These are phyloP conservation scores for Adelphocoris suturalis DNA, from an alignment of 2,888 invertebrate species.

Conservation along the genomic window DNA sequence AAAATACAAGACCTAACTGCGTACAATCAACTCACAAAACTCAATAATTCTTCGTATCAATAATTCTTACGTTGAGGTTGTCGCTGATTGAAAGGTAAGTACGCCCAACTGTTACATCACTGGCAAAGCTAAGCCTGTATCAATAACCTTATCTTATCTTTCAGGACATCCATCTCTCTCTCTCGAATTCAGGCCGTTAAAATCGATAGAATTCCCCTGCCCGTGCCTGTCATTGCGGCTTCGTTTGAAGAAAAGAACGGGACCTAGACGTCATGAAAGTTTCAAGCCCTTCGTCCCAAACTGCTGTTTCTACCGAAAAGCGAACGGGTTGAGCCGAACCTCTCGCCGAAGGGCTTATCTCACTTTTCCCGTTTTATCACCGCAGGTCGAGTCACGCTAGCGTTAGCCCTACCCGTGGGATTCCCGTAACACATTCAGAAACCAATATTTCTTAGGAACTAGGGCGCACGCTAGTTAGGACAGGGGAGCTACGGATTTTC, in stretches of 20 bases:
- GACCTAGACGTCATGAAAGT: background rate
- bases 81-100: too few species aligned
- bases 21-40: too few species aligned
- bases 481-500: background rate
- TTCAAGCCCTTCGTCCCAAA: background rate
- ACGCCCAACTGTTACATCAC: too few species aligned
- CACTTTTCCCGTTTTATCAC: slow-evolving; percentile 10
- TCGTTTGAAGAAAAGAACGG: background rate
- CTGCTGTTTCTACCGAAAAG: slow-evolving; percentile 30
- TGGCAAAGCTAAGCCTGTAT: too few species aligned
- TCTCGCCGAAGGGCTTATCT: background rate
- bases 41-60: too few species aligned
- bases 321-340: background rate
- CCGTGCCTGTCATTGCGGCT: background rate
- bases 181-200: too few species aligned
- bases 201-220: background rate
- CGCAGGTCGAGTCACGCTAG: slow-evolving; percentile 19
- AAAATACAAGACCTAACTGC: too few species aligned
- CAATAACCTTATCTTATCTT: too few species aligned
- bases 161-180: too few species aligned
- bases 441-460: slow-evolving; percentile 14
- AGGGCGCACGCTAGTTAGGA: slow-evolving; percentile 27
- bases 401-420: background rate
- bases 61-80: too few species aligned
- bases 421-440: slow-evolving; percentile 4